Conservation (phyloP, 1,140 invertebrate species). For the Scaptomyza hsui region DNA sequence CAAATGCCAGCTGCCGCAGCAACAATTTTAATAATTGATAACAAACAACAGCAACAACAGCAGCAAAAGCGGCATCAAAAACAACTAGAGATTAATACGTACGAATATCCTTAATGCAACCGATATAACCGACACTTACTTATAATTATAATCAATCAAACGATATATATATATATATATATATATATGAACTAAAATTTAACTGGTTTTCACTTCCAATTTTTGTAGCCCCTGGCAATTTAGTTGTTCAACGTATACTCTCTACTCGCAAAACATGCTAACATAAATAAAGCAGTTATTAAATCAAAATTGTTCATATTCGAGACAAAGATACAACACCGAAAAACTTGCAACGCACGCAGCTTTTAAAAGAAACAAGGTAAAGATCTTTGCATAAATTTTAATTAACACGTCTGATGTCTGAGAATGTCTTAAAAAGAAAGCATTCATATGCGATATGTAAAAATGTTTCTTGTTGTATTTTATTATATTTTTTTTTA, state of each 20-base stretch:
- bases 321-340: conserved; percentile 2
- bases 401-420: neutral
- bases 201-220: conserved; percentile 43
- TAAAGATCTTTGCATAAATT: conserved; percentile 58
- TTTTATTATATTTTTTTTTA: no score
- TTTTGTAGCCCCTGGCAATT: conserved; percentile 41
- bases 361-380: conserved; percentile 31
- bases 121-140: conserved; percentile 13
- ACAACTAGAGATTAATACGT: neutral
- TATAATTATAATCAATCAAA: conserved; percentile 47
- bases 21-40: conserved; percentile 39
- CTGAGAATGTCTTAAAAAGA: no score
- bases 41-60: conserved; percentile 5
- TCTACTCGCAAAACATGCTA: conserved; percentile 19
- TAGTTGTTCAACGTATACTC: conserved; percentile 24
- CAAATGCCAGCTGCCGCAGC: conserved; percentile 13
- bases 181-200: conserved; percentile 34
- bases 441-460: no score
- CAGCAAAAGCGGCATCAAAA: conserved; percentile 3
- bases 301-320: conserved; percentile 11
- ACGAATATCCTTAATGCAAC: conserved; percentile 28
- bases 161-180: conserved; percentile 1
- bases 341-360: conserved; percentile 32
- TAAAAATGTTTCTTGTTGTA: no score
- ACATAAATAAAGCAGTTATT: conserved; percentile 14